Conservation (phyloP, 2,888 invertebrate genomes). For the Drosophila pseudotalamancana region DNA sequence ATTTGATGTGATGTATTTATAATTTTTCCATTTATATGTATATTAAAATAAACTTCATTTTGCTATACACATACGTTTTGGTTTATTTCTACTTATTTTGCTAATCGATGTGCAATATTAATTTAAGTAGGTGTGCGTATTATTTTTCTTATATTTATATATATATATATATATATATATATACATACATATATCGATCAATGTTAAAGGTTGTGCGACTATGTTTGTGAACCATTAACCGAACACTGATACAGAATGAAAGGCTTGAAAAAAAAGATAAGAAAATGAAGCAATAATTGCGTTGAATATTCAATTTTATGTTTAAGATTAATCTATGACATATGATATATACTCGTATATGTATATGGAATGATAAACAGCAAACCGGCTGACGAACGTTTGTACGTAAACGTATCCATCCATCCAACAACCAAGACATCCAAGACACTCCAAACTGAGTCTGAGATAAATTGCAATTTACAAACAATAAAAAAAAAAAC, state of each 20-base stretch:
- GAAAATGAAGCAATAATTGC: slow-evolving; percentile 71
- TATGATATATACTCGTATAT: slow-evolving; percentile 20
- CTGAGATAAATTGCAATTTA: slow-evolving; percentile 79
- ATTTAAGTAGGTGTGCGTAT: too few relatives aligned
- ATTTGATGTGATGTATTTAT: slow-evolving; percentile 77
- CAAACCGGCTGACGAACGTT: slow-evolving; percentile 63
- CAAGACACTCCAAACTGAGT: slow-evolving; percentile 76
- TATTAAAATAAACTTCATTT: slow-evolving; percentile 68
- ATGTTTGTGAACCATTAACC: slow-evolving; percentile 73
- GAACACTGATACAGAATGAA: slow-evolving; percentile 46
- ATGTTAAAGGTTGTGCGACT: slow-evolving; percentile 71
- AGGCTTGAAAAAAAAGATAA: slow-evolving; percentile 35
- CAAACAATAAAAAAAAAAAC: slow-evolving; percentile 54
- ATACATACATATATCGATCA: slow-evolving; percentile 48
- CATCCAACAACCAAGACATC: slow-evolving; percentile 76
- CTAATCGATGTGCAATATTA: slow-evolving; percentile 46
- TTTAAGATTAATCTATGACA: slow-evolving; percentile 58
- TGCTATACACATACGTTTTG: slow-evolving; percentile 42
- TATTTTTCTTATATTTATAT: slow-evolving; percentile 18
- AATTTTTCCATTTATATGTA: slow-evolving; percentile 62
- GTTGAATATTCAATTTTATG: slow-evolving; percentile 69
- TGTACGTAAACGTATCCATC: slow-evolving; percentile 82
- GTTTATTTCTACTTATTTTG: slow-evolving; percentile 19
- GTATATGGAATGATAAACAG: slow-evolving; percentile 15
- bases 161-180: slow-evolving; percentile 18